These are phyloP conservation scores for Drosophila elegans DNA, from an alignment of 1,140 invertebrate species.

Conservation along the genomic window DNA sequence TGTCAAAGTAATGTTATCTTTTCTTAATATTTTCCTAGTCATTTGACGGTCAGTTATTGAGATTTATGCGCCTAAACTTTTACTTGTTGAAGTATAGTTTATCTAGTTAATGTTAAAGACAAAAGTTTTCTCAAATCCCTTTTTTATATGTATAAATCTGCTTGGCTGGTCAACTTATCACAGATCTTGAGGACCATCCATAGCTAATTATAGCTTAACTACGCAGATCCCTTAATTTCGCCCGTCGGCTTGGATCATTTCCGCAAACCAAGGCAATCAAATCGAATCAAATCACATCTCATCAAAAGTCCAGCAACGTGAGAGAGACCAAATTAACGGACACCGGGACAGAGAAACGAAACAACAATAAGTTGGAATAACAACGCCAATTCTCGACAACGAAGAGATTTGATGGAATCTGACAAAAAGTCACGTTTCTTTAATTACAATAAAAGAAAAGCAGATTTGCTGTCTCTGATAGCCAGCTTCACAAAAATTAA, in stretches of 20 bases:
- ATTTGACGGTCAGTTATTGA: too few relatives aligned
- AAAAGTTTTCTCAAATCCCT: background rate
- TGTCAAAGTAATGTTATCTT: too few relatives aligned
- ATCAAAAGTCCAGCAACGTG: conserved; percentile 62
- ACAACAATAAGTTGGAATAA: conserved; percentile 64
- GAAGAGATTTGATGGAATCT: conserved; percentile 71
- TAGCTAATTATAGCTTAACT: conserved; percentile 19
- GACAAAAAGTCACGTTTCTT: conserved; percentile 82
- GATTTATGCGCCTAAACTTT: too few relatives aligned
- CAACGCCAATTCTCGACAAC: conserved; percentile 66
- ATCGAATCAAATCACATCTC: conserved; percentile 67
- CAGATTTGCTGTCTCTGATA: conserved; percentile 41
- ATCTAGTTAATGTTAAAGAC: background rate
- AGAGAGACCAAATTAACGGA: conserved; percentile 64
- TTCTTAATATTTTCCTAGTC: too few relatives aligned
- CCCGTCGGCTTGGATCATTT: conserved; percentile 53
- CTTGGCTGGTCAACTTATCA: conserved; percentile 2
- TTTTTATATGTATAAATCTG: background rate
- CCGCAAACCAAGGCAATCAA: conserved; percentile 64
- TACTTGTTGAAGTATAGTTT: too few relatives aligned
- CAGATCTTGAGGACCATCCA: background rate
- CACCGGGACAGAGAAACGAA: conserved; percentile 15
- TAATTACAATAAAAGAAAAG: conserved; percentile 80
- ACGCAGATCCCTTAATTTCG: background rate
- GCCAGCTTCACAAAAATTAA: conserved; percentile 29